A percentile compares a stretch with the other conserved stretches of the same genome.
These are phyloP conservation scores for Cebus imitator DNA, from an alignment of 2,113 vertebrate genomes.

Conservation along the genomic window DNA sequence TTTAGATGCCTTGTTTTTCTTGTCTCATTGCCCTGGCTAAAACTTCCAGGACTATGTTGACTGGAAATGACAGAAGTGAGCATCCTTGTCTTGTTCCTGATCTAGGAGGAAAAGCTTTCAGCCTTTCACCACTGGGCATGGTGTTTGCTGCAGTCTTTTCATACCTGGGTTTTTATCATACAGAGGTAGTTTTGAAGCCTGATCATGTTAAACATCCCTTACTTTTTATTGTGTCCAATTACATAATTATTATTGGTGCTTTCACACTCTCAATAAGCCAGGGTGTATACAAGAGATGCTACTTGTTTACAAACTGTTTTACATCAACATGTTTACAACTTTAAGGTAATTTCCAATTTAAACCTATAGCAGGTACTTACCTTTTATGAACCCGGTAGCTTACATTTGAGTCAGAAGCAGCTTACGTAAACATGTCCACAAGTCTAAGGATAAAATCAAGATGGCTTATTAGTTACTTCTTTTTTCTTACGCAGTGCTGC, in stretches of 20 bases:
- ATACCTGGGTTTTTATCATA: not conserved
- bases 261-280: not conserved
- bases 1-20: not conserved
- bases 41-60: not conserved
- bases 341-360: not conserved
- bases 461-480: not conserved
- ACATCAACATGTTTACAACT: not conserved
- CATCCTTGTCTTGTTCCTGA: not conserved
- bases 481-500: not conserved
- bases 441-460: not conserved
- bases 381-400: not conserved
- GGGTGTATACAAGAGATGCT: not conserved
- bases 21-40: not conserved
- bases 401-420: not conserved
- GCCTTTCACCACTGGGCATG: not conserved
- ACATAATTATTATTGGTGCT: not conserved
- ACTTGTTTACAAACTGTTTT: not conserved
- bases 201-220: not conserved
- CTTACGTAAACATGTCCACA: not conserved
- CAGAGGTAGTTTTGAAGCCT: not conserved
- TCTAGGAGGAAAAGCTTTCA: not conserved
- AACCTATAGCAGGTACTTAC: not conserved
- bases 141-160: not conserved
- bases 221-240: not conserved
- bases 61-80: not conserved